Evolutionary conservation across 2,797 vertebrate species (phyloP), one percentile per base, ranked within the genome.

Genomic region (Poecile montanus): DNA sequence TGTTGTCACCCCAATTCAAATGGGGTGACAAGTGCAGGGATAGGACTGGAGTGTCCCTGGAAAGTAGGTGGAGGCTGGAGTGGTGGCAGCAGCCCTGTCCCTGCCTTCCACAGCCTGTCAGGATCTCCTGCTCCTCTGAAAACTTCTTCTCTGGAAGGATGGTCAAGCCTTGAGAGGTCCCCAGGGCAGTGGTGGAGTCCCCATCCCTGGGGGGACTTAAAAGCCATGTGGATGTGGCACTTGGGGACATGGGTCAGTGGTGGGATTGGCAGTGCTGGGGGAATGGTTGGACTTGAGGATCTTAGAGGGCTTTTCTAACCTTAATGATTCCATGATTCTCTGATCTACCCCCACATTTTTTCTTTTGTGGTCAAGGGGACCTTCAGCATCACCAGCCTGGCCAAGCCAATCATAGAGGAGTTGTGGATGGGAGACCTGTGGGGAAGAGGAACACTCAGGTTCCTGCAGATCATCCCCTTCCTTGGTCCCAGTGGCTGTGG

Each of bases 251-350:
- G 13, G 45, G 22, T 10, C 0, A 38, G 36, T 29, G 63, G 42
- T 70, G 36, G 30, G 10, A 5, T 60, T 40, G 54, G 40, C 62
- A 67, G 54, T 72, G 67, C 4, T 63, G 58, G 32, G 19, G 9
- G 7, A 51, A 19, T 0, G 1, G 25, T 13, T 74, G 12, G 6
- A 27, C 13, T 81, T 0, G 1, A 23, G 44, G 27, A 29, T 21
- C 36, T 62, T 6, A 50, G 36, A 16, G 48, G 23, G 19, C 7
- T 70, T 63, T 57, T 44, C 50, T 32, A 29, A 15, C 36, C 56
- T 50, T 17, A 30, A 4, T 57, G 4, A 44, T 57, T 50, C 36
- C 27, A 10, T 11, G 19, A 57, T 38, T 63, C 50, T 30, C 63
- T 89, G 19, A n/a, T 56, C 45, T 57, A 8, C 30, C 25, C 16